Base-by-base conservation (phyloP, 2,113 vertebrate species). In the Varanus komodoensis region DNA sequence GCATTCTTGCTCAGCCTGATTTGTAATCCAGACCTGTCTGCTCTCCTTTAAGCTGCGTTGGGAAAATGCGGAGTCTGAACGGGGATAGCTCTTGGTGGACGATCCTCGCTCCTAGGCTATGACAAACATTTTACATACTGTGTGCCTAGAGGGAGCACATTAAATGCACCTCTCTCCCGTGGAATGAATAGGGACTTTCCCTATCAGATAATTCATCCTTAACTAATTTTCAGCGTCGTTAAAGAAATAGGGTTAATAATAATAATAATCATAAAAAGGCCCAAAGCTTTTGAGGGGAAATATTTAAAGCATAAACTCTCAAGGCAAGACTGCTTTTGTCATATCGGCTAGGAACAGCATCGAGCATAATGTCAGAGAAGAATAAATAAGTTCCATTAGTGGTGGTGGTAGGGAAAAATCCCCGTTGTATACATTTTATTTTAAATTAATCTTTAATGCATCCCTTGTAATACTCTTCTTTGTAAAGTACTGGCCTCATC, bases 401-500 rank as follows among this genome's bases (percentile, higher is more conserved):
- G 12, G 67, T 15, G 67, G 50, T 32, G 74, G 44, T 8, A 48
- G 75, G 84, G 84, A 73, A 75, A 69, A 90, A 94, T 87, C 32
- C 75, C 93, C 89, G 89, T 93, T 90, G 80, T 82, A 15, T 2
- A 4, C 91, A 91, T 92, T 6, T 64, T 81, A 92, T 82, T 88
- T 88, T 81, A 86, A 21, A 92, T 88, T 94, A 93, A 94, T 92
- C 50, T 85, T 93, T 80, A 32, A 92, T 79, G 77, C n/a, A 79
- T 94, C 95, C 86, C 71, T 27, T 0, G 67, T 91, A n/a, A 89
- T 61, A 73, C n/a, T 54, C 34, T 85, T 85, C 1, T 82, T 50
- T 74, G 86, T 91, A 92, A 91, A 57, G 74, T 52, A 88, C 80
- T 92, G 34, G 71, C 77, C 34, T 32, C 1, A 64, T 93, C 86